Base-by-base conservation (phyloP, 2,113 vertebrate genomes). In the Macquaria ambigua region DNA sequence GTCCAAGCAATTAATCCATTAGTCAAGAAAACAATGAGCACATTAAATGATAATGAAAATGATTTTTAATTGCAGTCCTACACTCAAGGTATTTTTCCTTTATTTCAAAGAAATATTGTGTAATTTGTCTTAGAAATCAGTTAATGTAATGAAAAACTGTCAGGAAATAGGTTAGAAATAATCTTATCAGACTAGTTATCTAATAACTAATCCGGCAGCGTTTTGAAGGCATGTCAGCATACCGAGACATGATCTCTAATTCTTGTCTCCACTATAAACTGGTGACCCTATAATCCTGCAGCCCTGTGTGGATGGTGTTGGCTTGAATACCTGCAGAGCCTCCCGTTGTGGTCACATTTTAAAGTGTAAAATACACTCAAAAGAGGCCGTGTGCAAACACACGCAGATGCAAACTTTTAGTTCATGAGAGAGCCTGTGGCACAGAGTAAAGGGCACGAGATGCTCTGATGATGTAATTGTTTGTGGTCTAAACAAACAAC, bases 401-500 rank as follows among this genome's bases (percentile, higher is more conserved):
- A 76, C 18, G 39, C 43, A 53, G 25, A 80, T 14, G 69, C 37
- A 74, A 73, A 81, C 53, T 8, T 83, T 87, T 52, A 23, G 72
- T 63, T 81, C 59, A 73, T 41, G 34, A 81, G 61, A 53, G 76
- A 61, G 68, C 41, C 79, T 43, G 68, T 66, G 56, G 46, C 58
- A 10, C 67, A 53, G 63, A 76, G 39, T 64, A 58, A 63, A 85
- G 46, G 62, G 53, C 83, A 23, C 7, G 58, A 77, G 77, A 67
- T 50, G 69, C 80, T 64, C 53, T 23, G 61, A 34, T 88, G 88
- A 90, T 84, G 86, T 92, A 9, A 93, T 84, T 92, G 82, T 92
- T 93, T 92, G 79, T 83, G 80, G 72, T 77, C 72, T 74, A 87
- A 91, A 90, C 72, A 87, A 89, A 87, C 71, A 74, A 66, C 66